phyloP scores from a whole-genome alignment of 2,888 invertebrate genomes.

The Seira musarum region DNA sequence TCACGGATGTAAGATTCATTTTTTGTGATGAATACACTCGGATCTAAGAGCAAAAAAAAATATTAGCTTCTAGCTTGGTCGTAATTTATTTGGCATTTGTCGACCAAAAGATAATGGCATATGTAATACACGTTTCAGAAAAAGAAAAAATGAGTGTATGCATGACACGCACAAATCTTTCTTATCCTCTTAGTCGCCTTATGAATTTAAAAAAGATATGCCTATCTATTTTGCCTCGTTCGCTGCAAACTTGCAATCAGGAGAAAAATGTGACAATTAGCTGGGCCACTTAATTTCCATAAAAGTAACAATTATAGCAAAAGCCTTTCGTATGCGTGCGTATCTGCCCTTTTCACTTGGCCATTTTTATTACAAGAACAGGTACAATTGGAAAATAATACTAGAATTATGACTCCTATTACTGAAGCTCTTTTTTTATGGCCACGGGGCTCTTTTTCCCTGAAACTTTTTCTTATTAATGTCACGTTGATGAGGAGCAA shows the following conservation, averaged over 20 bases:
- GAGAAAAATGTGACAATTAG: conserved; percentile 37
- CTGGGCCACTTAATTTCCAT: conserved; percentile 40
- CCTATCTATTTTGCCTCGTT: neutral
- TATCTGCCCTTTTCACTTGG: no score
- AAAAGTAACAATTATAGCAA: conserved; percentile 5
- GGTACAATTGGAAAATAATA: neutral
- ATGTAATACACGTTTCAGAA: neutral
- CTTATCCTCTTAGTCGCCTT: neutral
- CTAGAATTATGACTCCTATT: neutral
- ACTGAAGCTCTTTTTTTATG: neutral
- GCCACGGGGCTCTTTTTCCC: neutral
- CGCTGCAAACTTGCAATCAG: neutral
- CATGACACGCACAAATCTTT: conserved; percentile 25
- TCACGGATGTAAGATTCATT: no score
- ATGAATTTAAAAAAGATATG: conserved; percentile 10
- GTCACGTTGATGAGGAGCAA: neutral
- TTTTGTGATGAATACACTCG: no score
- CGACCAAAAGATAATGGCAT: conserved; percentile 3
- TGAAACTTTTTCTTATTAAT: neutral
- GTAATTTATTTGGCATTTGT: conserved; percentile 4
- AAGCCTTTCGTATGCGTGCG: no score
- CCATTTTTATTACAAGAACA: neutral
- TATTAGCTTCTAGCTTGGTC: neutral
- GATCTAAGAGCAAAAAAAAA: no score
- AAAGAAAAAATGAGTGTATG: neutral